Base-by-base conservation (phyloP, 1,140 invertebrate species). In the Procambarus virginalis region DNA sequence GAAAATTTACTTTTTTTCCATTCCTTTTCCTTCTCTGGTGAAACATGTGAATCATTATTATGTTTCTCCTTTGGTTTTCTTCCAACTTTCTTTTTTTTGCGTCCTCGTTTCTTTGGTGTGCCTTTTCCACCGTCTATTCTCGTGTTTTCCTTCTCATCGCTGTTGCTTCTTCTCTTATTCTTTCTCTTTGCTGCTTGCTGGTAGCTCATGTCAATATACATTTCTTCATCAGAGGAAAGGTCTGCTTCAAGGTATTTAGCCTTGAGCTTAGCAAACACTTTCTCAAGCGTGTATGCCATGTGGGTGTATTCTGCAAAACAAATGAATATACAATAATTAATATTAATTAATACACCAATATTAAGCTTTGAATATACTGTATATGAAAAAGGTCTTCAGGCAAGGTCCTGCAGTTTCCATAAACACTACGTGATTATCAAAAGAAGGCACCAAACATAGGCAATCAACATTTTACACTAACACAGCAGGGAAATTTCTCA, bases 261-360 rank as follows among this genome's bases (percentile, higher is more conserved):
- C 9, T 97, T 96, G 1, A 97, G 95, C 86, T 95, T 95, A 84
- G 97, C 95, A 93, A 98, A 98, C 46, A 96, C 96, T 92, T 96
- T 95, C 93, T 97, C 96, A 58, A 98, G 94, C 93, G 96, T 97
- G 92, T 96, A 96, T 1, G 97, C 97, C 97, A 98, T 98, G 93
- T 96, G 96, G 2, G 97, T 97, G 92, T 98, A 98, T 94, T 98
- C 97, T 97, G 93, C 55, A 95, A 95, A 92, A 91, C 84, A 73
- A 34, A 73, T 5, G 6, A 64, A 17, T 20, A 64, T 64, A 64
- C 4, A 55, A 55, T 55, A 55, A 9, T 9, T 55, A 55, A 55
- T 55, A 55, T 8, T 55, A 55, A 55, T 55, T 9, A 55, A 55
- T 55, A 55, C 51, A 55, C 12, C 8, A 4, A 55, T 55, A 9